These are phyloP conservation scores for Amphiduros pacificus DNA, from an alignment of 2,888 invertebrate species.

Conservation along the genomic window DNA sequence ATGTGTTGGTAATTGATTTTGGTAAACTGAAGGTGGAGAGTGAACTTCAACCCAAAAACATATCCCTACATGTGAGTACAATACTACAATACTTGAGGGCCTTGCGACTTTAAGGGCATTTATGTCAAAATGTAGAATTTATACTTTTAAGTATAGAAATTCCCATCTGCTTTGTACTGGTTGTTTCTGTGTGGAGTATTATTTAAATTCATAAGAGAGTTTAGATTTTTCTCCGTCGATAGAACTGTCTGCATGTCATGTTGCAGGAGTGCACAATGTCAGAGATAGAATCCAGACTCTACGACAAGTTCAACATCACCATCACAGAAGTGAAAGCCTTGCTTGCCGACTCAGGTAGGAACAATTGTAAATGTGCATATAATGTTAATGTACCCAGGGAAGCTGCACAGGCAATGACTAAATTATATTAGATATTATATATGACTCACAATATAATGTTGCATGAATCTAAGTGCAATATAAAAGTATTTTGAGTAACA, in stretches of 20 bases:
- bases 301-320: conserved; percentile 74
- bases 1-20: conserved; percentile 73
- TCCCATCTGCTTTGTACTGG: background rate
- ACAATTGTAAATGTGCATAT: too few relatives aligned
- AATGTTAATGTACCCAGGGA: too few relatives aligned
- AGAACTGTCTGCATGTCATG: too few relatives aligned
- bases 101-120: too few relatives aligned
- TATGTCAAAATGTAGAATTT: too few relatives aligned
- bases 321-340: conserved; percentile 72
- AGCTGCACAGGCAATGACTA: too few relatives aligned
- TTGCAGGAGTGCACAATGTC: conserved; percentile 73
- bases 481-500: too few relatives aligned
- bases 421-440: too few relatives aligned
- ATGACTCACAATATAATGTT: too few relatives aligned
- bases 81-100: too few relatives aligned
- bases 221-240: background rate
- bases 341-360: conserved; percentile 65
- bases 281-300: conserved; percentile 79
- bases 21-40: conserved; percentile 73
- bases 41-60: conserved; percentile 71
- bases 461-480: too few relatives aligned
- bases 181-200: background rate
- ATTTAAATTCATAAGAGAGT: background rate
- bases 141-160: too few relatives aligned
- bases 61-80: conserved; percentile 66